A percentile compares a stretch with the other conserved stretches of the same genome.
These are phyloP conservation scores for Probaryconus sp. DNA, from an alignment of 1,140 invertebrate genomes.

Conservation along the genomic window DNA sequence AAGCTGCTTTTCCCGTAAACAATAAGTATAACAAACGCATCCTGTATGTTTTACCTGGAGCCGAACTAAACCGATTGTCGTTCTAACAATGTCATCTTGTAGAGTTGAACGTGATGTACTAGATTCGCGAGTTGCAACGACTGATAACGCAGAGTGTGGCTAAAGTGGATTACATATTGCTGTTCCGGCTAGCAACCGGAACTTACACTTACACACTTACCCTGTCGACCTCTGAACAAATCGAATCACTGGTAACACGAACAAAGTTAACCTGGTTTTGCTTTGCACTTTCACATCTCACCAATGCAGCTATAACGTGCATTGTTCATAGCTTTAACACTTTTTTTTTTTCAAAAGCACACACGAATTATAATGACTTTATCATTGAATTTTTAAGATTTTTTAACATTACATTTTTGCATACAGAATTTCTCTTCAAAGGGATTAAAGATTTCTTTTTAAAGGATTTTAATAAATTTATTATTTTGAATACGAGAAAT, in stretches of 20 bases:
- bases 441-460: too few species aligned
- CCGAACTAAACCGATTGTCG: constrained; percentile 40
- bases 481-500: too few species aligned
- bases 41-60: constrained; percentile 20
- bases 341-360: constrained; percentile 43
- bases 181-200: constrained; percentile 54
- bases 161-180: constrained; percentile 67
- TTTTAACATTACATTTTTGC: too few species aligned
- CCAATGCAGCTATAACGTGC: constrained; percentile 29
- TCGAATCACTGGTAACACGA: constrained; percentile 62
- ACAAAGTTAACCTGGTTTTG: constrained; percentile 59
- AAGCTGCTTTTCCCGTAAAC: too few species aligned
- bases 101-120: constrained; percentile 37
- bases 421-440: too few species aligned
- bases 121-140: constrained; percentile 45
- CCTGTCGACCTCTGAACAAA: constrained; percentile 59
- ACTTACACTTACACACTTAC: constrained; percentile 58
- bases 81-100: constrained; percentile 50
- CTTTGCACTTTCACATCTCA: constrained; percentile 42
- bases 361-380: too few species aligned
- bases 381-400: too few species aligned
- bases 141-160: constrained; percentile 62
- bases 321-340: constrained; percentile 48
- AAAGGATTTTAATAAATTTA: too few species aligned
- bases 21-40: too few species aligned